phyloP scores from a whole-genome alignment of 2,888 invertebrate species.

The Saturnia pavonia region DNA sequence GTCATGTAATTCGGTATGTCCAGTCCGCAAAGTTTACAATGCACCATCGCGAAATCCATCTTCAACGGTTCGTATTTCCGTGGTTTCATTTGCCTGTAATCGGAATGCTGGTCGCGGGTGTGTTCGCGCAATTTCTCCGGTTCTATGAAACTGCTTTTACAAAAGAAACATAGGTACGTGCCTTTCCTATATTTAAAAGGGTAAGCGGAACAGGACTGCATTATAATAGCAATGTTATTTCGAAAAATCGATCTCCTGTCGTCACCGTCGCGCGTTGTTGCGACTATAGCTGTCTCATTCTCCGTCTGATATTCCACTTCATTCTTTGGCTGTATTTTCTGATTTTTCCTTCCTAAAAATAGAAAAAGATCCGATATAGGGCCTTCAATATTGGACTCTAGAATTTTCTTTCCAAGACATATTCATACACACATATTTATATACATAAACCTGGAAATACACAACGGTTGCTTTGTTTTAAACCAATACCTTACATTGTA shows the following conservation, averaged over 20 bases:
- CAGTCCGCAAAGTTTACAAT: conserved; percentile 61
- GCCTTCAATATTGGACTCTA: conserved; percentile 32
- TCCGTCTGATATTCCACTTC: conserved; percentile 48
- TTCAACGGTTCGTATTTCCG: conserved; percentile 72
- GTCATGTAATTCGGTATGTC: conserved; percentile 54
- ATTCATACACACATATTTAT: too few relatives aligned
- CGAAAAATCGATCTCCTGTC: conserved; percentile 64
- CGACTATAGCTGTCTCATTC: conserved; percentile 1
- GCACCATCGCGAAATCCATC: conserved; percentile 63
- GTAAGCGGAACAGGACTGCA: conserved; percentile 67
- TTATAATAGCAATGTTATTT: conserved; percentile 63
- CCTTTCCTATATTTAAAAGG: conserved; percentile 75
- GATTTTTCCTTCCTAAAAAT: conserved; percentile 76
- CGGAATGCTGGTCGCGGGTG: conserved; percentile 53
- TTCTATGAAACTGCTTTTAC: conserved; percentile 66
- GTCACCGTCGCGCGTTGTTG: conserved; percentile 37
- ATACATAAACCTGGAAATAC: too few relatives aligned
- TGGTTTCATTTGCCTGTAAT: conserved; percentile 56
- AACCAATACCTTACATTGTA: too few relatives aligned
- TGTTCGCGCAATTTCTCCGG: conserved; percentile 70
- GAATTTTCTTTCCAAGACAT: background rate
- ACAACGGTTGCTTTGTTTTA: too few relatives aligned
- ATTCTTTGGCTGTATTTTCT: conserved; percentile 55
- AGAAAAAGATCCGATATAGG: conserved; percentile 74
- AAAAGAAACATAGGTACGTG: conserved; percentile 69